Percentiles rank a stretch among this genome's conserved stretches.
phyloP scores from a whole-genome alignment of 2,113 vertebrate genomes.

The Xenotilapia caudafasciata region DNA sequence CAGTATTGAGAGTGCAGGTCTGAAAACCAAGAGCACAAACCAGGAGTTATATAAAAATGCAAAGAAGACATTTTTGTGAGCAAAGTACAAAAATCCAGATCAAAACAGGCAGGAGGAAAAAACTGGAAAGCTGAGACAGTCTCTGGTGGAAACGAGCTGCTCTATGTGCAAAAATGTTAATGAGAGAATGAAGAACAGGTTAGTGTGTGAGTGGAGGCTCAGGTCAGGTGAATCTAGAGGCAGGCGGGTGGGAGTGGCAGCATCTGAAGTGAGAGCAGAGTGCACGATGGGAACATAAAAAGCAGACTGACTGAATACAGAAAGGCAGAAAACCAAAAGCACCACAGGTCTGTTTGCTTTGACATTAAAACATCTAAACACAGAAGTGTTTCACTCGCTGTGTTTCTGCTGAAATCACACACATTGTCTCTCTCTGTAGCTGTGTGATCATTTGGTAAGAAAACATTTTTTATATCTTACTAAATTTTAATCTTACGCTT shows the following conservation, averaged over 20 bases:
- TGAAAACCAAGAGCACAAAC: rapidly evolving
- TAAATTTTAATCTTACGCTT: neutral
- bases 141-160: neutral
- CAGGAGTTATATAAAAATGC: neutral
- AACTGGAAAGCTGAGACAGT: neutral
- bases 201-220: neutral
- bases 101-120: neutral
- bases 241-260: neutral
- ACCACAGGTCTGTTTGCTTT: neutral
- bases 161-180: neutral
- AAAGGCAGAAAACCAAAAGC: neutral
- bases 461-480: neutral
- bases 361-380: neutral
- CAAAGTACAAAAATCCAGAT: neutral
- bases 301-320: neutral
- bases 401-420: neutral
- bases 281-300: neutral
- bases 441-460: neutral
- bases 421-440: neutral
- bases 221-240: neutral
- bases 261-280: neutral
- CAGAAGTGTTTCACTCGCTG: neutral
- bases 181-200: neutral
- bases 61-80: neutral
- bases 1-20: neutral